phyloP scores from a whole-genome alignment of 2,113 vertebrate genomes.

The Caranx melampygus region DNA sequence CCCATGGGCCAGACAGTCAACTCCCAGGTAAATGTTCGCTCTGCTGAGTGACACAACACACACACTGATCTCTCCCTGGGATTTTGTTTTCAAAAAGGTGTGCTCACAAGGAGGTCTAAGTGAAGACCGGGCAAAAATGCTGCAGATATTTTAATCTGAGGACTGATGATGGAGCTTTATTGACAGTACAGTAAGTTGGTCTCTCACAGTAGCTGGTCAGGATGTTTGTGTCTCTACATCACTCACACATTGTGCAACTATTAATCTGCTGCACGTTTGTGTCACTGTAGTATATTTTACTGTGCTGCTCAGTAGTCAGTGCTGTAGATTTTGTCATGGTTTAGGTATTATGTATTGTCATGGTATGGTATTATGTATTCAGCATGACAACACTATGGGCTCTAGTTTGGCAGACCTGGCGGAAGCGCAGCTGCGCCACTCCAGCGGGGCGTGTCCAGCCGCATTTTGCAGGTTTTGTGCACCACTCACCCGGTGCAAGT shows the following conservation, averaged over 20 bases:
- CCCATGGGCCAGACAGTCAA: constrained; percentile 99
- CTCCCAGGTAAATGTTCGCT: constrained; percentile 90
- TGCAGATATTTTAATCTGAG: not conserved
- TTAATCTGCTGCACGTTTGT: not conserved
- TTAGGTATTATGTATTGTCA: too few relatives aligned
- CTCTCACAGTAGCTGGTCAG: not conserved
- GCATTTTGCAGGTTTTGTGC: too few relatives aligned
- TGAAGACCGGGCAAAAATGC: not conserved
- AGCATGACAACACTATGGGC: too few relatives aligned
- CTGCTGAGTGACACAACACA: not conserved
- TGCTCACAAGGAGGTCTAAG: not conserved
- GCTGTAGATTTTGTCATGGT: too few relatives aligned
- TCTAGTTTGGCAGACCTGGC: too few relatives aligned
- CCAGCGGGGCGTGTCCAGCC: too few relatives aligned
- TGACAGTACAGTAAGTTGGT: not conserved
- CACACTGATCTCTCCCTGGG: not conserved
- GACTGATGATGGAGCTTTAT: not conserved
- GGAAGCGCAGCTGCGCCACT: too few relatives aligned
- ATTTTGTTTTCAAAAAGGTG: not conserved
- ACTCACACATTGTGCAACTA: not conserved
- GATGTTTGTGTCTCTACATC: not conserved
- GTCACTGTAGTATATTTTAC: too few relatives aligned
- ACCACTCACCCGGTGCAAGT: too few relatives aligned
- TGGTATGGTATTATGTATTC: too few relatives aligned
- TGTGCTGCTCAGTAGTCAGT: too few relatives aligned